Conservation (phyloP, 2,113 vertebrate species). For the Embiotoca jacksoni region DNA sequence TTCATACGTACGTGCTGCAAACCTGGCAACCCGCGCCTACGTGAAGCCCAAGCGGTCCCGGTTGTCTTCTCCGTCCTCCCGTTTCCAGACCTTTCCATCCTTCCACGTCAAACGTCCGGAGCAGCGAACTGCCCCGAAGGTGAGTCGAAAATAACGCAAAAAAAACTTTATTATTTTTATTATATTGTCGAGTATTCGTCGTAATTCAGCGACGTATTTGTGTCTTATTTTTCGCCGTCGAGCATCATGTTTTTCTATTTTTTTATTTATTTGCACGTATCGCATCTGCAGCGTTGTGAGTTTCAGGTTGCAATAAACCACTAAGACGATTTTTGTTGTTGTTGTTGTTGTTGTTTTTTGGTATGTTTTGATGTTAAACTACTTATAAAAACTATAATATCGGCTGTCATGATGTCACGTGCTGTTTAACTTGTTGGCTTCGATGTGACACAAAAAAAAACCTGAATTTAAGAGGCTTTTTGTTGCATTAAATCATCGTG, state of each 20-base stretch:
- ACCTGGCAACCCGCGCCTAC: conserved; percentile 49
- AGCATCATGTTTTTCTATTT: too few species aligned
- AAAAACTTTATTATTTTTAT: neutral
- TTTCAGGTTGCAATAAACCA: neutral
- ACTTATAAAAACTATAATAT: too few species aligned
- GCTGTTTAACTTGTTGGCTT: too few species aligned
- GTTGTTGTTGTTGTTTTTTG: too few species aligned
- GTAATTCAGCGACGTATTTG: too few species aligned
- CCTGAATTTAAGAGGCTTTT: neutral
- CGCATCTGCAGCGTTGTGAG: neutral
- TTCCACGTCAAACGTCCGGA: neutral
- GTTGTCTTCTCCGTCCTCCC: neutral
- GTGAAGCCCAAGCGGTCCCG: neutral
- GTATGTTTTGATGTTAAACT: too few species aligned
- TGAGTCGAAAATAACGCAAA: neutral
- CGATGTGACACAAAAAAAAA: neutral
- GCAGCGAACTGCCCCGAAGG: neutral
- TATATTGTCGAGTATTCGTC: too few species aligned
- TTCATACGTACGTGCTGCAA: neutral
- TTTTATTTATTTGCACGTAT: too few species aligned
- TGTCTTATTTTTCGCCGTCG: too few species aligned
- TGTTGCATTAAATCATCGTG: neutral
- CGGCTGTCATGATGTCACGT: neutral
- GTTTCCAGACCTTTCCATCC: conserved; percentile 59
- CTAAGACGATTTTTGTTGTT: too few species aligned